phyloP scores from a whole-genome alignment of 2,888 invertebrate species.

The Arge pagana region DNA sequence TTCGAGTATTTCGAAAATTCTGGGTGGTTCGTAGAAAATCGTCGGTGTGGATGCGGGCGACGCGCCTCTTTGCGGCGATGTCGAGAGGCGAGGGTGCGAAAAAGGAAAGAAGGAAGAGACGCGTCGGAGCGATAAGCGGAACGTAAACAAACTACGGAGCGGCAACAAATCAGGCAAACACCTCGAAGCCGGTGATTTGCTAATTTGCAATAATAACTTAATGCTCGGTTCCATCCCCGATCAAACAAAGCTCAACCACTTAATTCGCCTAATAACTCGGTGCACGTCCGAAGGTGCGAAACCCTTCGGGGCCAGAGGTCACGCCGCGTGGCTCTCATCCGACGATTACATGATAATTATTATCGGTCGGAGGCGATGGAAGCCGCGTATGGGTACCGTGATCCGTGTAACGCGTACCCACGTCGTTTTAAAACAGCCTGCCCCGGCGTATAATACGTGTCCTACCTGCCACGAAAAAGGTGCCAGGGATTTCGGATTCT shows the following conservation, averaged over 20 bases:
- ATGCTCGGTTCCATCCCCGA: constrained; percentile 49
- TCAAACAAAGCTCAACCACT: constrained; percentile 52
- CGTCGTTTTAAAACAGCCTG: too few relatives aligned
- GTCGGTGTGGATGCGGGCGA: too few relatives aligned
- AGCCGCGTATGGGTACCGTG: too few relatives aligned
- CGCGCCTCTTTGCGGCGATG: too few relatives aligned
- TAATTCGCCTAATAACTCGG: constrained; percentile 46
- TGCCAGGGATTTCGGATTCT: too few relatives aligned
- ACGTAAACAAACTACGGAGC: constrained; percentile 19
- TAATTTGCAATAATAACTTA: constrained; percentile 53
- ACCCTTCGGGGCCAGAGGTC: constrained; percentile 20
- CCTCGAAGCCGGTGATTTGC: constrained; percentile 48
- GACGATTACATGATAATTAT: constrained; percentile 19
- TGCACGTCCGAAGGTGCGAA: constrained; percentile 23
- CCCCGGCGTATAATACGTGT: too few relatives aligned
- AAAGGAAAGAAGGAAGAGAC: background rate
- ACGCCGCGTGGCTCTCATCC: background rate
- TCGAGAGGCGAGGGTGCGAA: too few relatives aligned
- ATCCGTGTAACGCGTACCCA: too few relatives aligned
- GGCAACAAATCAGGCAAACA: constrained; percentile 50
- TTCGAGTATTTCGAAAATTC: too few relatives aligned
- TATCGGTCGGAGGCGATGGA: background rate
- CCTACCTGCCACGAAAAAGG: too few relatives aligned
- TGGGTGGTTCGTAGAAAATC: too few relatives aligned
- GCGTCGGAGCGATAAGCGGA: background rate